Evolutionary conservation across 2,113 vertebrate genomes (phyloP), one percentile per base, ranked within the genome.

Genomic region (Girardinichthys multiradiatus): DNA sequence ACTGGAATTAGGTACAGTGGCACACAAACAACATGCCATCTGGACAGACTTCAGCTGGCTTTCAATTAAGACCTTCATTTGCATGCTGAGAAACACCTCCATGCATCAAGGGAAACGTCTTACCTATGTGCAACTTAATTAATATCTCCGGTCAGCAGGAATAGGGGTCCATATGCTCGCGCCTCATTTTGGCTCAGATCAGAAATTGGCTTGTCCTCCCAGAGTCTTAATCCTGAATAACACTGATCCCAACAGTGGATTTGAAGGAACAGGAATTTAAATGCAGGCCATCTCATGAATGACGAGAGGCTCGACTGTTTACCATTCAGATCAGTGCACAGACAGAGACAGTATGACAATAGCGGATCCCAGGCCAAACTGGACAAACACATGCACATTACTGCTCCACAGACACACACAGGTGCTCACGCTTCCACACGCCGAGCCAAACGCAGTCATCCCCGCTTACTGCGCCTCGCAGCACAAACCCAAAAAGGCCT

Each of bases 31-130:
- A 81, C 86, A 54, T 62, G 69, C 90, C 90, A 92, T 91, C 88
- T 91, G 91, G 88, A 73, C 84, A 51, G 62, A 76, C 80, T 83
- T 87, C 83, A 88, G 83, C 83, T 74, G 81, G 78, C 80, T 89
- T 92, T 91, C 83, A 90, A 87, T 90, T 90, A 92, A 80, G 51
- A 51, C 19, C 80, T 82, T 74, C 69, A 91, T 89, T 90, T 88
- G 88, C 90, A 91, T 89, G 86, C 83, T 30, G 78, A 82, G 81
- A 85, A 79, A 82, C 62, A 57, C 87, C 83, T 81, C 86, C 80
- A 85, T 29, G 81, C 90, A 89, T 92, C 91, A 88, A 80, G 88
- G 77, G 57, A 76, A 85, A 77, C n/a, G 35, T 76, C 82, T 39
- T 27, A 67, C 58, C 69, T 68, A 70, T 57, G 77, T 35, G n/a